Percentiles rank a stretch among this genome's conserved stretches.
phyloP scores from a whole-genome alignment of 2,797 vertebrate species.

The Rhabdophis nuchalis region DNA sequence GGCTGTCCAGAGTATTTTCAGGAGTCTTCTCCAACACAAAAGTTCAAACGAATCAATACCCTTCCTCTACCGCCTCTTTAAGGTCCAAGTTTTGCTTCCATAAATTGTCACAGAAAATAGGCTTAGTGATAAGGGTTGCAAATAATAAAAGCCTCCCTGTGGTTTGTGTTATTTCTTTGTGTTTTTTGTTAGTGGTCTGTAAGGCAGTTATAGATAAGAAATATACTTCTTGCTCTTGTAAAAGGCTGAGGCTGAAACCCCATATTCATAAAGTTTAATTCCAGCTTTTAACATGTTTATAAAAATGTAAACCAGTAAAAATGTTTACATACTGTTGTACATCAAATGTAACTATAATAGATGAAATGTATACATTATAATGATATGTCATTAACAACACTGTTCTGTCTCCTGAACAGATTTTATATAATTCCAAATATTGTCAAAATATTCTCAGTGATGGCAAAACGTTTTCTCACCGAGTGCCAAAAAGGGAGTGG shows the following conservation, averaged over 20 bases:
- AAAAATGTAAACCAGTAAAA: not conserved
- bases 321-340: not conserved
- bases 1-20: not conserved
- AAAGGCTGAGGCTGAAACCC: not conserved
- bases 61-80: not conserved
- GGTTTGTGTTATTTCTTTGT: not conserved
- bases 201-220: not conserved
- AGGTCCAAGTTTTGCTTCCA: not conserved
- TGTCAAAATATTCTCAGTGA: not conserved
- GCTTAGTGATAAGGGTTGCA: not conserved
- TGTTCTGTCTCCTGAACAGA: not conserved
- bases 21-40: not conserved
- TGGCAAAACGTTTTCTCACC: too few relatives aligned
- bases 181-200: not conserved
- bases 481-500: too few relatives aligned
- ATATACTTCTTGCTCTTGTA: not conserved
- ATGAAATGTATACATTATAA: not conserved
- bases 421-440: not conserved
- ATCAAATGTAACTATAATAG: not conserved
- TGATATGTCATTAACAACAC: not conserved
- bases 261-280: not conserved
- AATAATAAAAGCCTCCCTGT: not conserved
- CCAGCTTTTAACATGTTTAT: not conserved
- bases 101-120: not conserved
- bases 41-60: not conserved